Evolutionary conservation across 1,140 invertebrate species (phyloP).

Genomic region (Trigoniulus corallinus): DNA sequence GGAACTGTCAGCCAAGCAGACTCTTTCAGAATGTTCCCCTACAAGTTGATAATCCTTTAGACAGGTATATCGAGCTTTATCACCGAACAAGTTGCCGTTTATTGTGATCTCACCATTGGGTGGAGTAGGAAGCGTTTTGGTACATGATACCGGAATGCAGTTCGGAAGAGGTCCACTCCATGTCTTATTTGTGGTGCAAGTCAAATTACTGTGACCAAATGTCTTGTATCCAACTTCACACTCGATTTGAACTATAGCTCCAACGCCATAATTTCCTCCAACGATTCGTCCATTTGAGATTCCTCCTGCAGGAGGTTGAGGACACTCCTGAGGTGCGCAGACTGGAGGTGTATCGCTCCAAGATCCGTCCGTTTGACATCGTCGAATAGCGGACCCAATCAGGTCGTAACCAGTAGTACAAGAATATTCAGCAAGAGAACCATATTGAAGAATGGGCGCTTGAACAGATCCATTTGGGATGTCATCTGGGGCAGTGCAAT

Average conservation of each 20-base stretch:
- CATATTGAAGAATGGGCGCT: slow-evolving; percentile 10
- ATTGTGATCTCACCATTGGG: neutral
- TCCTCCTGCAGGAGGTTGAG: neutral
- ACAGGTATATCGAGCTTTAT: neutral
- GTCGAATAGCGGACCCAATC: slow-evolving; percentile 16
- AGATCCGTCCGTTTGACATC: slow-evolving; percentile 13
- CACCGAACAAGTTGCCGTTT: neutral
- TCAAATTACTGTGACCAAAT: slow-evolving; percentile 8
- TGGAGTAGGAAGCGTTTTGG: neutral
- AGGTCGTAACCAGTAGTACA: slow-evolving; percentile 9
- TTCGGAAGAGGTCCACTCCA: slow-evolving; percentile 12
- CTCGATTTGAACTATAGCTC: slow-evolving; percentile 17
- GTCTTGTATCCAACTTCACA: slow-evolving; percentile 20
- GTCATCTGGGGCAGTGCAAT: slow-evolving; percentile 17
- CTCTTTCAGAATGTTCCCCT: neutral
- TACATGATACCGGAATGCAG: slow-evolving; percentile 8
- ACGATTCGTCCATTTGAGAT: neutral
- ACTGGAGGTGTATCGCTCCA: slow-evolving; percentile 17
- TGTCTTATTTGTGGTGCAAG: slow-evolving; percentile 9
- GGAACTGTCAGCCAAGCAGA: neutral
- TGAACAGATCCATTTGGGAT: slow-evolving; percentile 10
- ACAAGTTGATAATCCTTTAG: neutral
- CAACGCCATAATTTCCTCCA: slow-evolving; percentile 10
- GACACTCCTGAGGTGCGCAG: slow-evolving; percentile 18
- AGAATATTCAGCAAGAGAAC: slow-evolving; percentile 12